These are phyloP conservation scores for Petrocephalus zakoni DNA, from an alignment of 2,113 vertebrate species.

Conservation along the genomic window DNA sequence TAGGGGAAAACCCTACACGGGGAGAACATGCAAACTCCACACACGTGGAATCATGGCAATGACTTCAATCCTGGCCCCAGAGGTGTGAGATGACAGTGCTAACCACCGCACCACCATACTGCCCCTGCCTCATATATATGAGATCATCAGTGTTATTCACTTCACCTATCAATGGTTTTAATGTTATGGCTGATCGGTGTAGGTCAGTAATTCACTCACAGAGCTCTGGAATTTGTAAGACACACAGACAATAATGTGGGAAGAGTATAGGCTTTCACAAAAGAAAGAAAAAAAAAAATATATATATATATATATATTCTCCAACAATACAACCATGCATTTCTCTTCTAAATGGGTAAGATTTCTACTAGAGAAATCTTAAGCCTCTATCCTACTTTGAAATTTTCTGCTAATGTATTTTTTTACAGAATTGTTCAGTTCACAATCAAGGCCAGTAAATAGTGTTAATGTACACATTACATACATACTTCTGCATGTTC, in stretches of 20 bases:
- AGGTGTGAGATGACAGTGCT: too few species aligned
- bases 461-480: neutral
- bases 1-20: too few species aligned
- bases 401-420: slow-evolving; percentile 4
- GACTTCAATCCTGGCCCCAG: too few species aligned
- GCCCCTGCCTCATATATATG: neutral
- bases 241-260: neutral
- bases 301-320: neutral
- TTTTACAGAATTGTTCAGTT: neutral
- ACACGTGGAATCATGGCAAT: too few species aligned
- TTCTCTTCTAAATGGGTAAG: neutral
- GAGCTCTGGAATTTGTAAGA: neutral
- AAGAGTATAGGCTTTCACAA: neutral
- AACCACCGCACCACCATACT: too few species aligned
- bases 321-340: neutral
- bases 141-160: neutral
- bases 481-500: neutral
- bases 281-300: neutral
- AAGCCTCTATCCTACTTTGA: neutral
- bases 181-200: neutral
- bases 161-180: neutral
- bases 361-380: neutral
- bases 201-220: neutral
- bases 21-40: too few species aligned
- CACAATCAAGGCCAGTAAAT: neutral